Percentiles rank a stretch among this genome's conserved stretches.
These are phyloP conservation scores for Lutjanus campechanus DNA, from an alignment of 2,797 vertebrate species.

Conservation along the genomic window DNA sequence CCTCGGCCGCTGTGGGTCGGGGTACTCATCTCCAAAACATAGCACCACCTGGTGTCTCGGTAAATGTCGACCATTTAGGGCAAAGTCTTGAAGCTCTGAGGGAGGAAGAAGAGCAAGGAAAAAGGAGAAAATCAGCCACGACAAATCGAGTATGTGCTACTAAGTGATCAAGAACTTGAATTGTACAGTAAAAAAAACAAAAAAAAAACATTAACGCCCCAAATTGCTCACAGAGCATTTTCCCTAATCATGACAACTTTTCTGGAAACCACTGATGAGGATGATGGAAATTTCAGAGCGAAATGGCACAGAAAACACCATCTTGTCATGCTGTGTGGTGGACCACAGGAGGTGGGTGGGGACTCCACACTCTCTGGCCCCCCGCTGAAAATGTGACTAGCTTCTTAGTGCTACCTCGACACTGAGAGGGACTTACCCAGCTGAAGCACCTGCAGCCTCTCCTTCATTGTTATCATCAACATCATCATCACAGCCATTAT, in stretches of 20 bases:
- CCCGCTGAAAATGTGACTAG: conserved; percentile 49
- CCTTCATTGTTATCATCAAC: conserved; percentile 25
- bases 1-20: conserved; percentile 92
- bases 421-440: conserved; percentile 65
- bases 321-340: conserved; percentile 50
- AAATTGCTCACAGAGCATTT: conserved; percentile 13
- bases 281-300: conserved; percentile 50
- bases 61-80: conserved; percentile 90
- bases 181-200: neutral
- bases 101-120: conserved; percentile 7
- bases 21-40: conserved; percentile 97
- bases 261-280: conserved; percentile 55
- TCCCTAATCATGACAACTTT: conserved; percentile 24
- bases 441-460: conserved; percentile 33
- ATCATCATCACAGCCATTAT: conserved; percentile 17
- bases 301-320: conserved; percentile 55
- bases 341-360: conserved; percentile 80
- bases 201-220: neutral
- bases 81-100: conserved; percentile 93
- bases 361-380: conserved; percentile 62
- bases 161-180: neutral
- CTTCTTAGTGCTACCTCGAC: conserved; percentile 30
- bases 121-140: neutral
- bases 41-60: conserved; percentile 93
- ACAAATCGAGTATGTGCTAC: neutral